phyloP scores from a whole-genome alignment of 2,888 invertebrate genomes.

The Apantesis nais region DNA sequence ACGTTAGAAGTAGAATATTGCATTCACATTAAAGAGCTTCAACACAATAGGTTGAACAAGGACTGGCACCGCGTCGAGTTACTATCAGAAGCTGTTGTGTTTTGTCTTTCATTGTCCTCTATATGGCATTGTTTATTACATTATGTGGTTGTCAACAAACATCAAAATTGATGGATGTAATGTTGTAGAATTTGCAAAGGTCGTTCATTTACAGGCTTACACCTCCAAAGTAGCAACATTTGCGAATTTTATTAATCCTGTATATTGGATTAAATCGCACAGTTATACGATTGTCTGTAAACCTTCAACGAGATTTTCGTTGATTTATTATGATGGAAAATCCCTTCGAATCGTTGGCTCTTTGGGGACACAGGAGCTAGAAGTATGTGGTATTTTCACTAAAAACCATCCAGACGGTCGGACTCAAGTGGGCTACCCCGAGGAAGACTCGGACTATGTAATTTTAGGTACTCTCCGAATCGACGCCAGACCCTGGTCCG shows the following conservation, averaged over 20 bases:
- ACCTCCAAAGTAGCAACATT: constrained; percentile 8
- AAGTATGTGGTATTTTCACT: too few relatives aligned
- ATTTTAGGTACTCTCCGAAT: too few relatives aligned
- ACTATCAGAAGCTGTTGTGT: constrained; percentile 55
- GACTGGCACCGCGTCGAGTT: constrained; percentile 51
- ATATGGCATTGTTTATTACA: constrained; percentile 49
- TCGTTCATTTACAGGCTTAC: constrained; percentile 18
- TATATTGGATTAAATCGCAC: constrained; percentile 19
- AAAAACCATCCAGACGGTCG: too few relatives aligned
- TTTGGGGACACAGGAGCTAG: too few relatives aligned
- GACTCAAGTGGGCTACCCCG: too few relatives aligned
- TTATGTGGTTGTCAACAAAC: constrained; percentile 35
- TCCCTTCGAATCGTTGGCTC: too few relatives aligned
- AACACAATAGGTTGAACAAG: constrained; percentile 66
- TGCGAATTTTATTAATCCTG: constrained; percentile 19
- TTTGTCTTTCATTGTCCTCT: constrained; percentile 60
- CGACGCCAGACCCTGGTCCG: too few relatives aligned
- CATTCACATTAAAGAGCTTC: constrained; percentile 48
- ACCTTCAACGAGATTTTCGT: constrained; percentile 10
- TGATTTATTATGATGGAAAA: background rate
- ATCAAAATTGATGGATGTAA: constrained; percentile 45
- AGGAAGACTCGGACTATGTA: too few relatives aligned
- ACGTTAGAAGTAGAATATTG: constrained; percentile 44
- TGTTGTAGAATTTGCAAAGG: constrained; percentile 30
- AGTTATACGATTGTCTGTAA: constrained; percentile 14